These are phyloP conservation scores for Zapornia atra DNA, from an alignment of 2,113 vertebrate genomes.

Conservation along the genomic window DNA sequence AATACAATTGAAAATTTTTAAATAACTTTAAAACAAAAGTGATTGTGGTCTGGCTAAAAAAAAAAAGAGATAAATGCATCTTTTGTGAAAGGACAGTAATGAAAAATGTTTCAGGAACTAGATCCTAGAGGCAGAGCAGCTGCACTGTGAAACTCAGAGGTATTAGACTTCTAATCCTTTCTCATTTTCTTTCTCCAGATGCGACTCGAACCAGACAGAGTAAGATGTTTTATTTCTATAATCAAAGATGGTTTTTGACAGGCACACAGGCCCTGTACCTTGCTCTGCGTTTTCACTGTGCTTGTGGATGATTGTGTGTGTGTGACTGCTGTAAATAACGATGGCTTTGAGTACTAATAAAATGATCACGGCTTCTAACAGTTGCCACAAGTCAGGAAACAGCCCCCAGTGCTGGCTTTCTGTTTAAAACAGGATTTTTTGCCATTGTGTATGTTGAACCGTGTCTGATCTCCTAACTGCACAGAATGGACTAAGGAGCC, in stretches of 20 bases:
- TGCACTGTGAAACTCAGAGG: neutral
- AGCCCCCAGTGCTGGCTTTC: neutral
- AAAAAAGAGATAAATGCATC: neutral
- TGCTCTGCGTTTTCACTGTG: neutral
- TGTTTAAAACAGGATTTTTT: neutral
- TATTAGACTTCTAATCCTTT: neutral
- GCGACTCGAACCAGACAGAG: slow-evolving; percentile 65
- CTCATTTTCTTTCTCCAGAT: slow-evolving; percentile 51
- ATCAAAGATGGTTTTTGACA: neutral
- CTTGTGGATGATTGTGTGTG: neutral
- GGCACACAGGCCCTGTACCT: neutral
- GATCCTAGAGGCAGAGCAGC: neutral
- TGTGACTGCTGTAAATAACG: neutral
- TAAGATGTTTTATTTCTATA: slow-evolving; percentile 61
- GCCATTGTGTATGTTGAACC: neutral
- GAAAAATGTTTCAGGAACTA: neutral
- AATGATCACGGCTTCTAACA: neutral
- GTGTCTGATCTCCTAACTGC: neutral
- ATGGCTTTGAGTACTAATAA: neutral
- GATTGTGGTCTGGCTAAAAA: neutral
- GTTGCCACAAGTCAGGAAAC: neutral
- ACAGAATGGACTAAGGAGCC: neutral
- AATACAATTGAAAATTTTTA: neutral
- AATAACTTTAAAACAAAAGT: neutral
- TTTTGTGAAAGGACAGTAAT: neutral